These are phyloP conservation scores for Otocyon megalotis DNA, from an alignment of 2,113 vertebrate species.

Conservation along the genomic window DNA sequence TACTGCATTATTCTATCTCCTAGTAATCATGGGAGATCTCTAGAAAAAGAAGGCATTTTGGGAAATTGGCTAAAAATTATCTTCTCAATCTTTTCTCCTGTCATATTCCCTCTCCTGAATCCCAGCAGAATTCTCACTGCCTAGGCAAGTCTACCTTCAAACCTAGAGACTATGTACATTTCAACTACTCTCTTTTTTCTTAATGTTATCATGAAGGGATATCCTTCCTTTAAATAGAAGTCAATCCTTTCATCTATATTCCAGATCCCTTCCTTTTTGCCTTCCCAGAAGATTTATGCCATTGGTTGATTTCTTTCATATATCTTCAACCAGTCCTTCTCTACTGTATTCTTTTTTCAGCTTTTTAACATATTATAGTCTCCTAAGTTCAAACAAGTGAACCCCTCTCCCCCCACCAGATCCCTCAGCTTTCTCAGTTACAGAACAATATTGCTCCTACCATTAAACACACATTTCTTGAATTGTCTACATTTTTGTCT, in stretches of 20 bases:
- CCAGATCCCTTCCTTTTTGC: not conserved
- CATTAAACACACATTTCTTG: conserved; percentile 53
- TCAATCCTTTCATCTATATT: not conserved
- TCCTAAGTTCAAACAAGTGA: conserved; percentile 15
- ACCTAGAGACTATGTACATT: not conserved
- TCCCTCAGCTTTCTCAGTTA: not conserved
- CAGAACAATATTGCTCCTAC: not conserved
- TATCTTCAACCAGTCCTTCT: not conserved
- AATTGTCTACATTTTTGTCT: conserved; percentile 60
- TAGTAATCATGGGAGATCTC: not conserved
- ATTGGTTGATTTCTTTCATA: not conserved
- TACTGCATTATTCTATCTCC: not conserved
- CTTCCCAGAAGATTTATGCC: not conserved
- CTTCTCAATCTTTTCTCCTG: conserved; percentile 20
- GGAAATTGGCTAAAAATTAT: not conserved
- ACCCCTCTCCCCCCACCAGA: not conserved
- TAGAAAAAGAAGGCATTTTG: not conserved
- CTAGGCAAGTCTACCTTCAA: not conserved
- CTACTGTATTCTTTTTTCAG: not conserved
- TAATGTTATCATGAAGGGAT: not conserved
- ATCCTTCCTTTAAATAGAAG: not conserved
- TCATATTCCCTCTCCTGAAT: not conserved
- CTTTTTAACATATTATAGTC: not conserved
- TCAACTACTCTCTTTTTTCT: not conserved
- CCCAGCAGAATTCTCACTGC: not conserved